Evolutionary conservation across 2,113 vertebrate species (phyloP), one percentile per base, ranked within the genome.

Genomic region (Macquaria australasica): DNA sequence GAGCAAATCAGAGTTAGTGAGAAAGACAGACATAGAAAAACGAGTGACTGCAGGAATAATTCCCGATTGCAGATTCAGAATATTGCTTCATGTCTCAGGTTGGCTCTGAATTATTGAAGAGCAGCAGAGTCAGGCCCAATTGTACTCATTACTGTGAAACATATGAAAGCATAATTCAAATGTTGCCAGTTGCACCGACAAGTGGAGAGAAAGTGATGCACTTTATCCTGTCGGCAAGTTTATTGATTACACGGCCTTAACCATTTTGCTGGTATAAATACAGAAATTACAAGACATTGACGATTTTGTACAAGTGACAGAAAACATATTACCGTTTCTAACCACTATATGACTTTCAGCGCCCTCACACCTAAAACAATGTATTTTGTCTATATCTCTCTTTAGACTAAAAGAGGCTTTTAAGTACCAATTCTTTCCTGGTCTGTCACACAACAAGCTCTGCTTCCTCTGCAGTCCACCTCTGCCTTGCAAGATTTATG

Each of bases 401-500:
- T 48, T 73, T 45, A 25, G 34, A 71, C n/a, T 34, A 37, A 84
- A 84, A 79, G 55, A 79, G 60, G 66, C 39, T 79, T 69, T 83
- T 63, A 37, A 55, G 66, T n/a, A 37, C 55, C 48, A 77, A 34
- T 73, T 43, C 43, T 55, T 74, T 25, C 59, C 73, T 56, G 55
- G 12, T 64, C 59, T 71, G 72, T 72, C 81, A 56, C 64, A 60
- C 77, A 69, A 41, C 5, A 6, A 43, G 37, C 64, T 64, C 73
- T 63, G 55, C 75, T 78, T 79, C 79, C 66, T 25, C 78, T 77
- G 77, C 75, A 76, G 66, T 60, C 82, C 79, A 91, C 78, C 82
- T 64, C 66, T 86, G 62, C 74, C 63, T 82, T 79, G 77, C 50
- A 88, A 88, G 85, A 94, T 93, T 92, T 90, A 91, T 90, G 83